Evolutionary conservation across 30 jellyfish, hydroid and myxozoan species (phyloP), one percentile per base, ranked within the genome.

Genomic region (Hydractinia symbiolongicarpus): DNA sequence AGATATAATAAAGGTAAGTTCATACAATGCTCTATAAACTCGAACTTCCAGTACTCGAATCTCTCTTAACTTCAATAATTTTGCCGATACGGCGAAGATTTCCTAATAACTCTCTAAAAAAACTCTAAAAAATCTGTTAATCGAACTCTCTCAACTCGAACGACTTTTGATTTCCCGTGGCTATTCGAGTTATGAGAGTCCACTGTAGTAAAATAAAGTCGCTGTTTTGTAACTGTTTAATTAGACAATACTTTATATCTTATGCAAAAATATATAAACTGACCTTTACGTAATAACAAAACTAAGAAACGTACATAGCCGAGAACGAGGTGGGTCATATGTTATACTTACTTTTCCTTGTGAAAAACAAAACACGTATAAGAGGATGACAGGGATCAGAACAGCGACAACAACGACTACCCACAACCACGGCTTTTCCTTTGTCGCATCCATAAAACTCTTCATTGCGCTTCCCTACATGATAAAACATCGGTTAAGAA

Each of bases 351-450:
- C 98, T 94, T 93, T 93, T 69, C 72, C 84, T 72, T 89, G 80
- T 66, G 98, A 91, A 72, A 88, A 84, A 84, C 98, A 93, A 86
- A 80, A 93, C 11, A 87, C 83, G 50, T 74, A 73, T 40, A 93
- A 79, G 50, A 93, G 95, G 61, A 93, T 73, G 62, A 93, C 74
- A 16, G 98, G 98, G 15, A 93, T 79, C 50, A 93, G 69, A 21
- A 93, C 85, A 6, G 88, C 96, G 71, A 81, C 85, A 62, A 81
- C 92, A 71, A 83, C 90, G 52, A 93, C 80, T 40, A 90, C 94
- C 98, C 98, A 93, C 5, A 93, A 81, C 98, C 98, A 93, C 5
- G 95, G 98, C 56, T 94, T 87, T 55, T 93, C 98, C 17, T 93
- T 81, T 10, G 98, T 88, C 57, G 98, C 96, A 67, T 88, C 96